Percentiles rank a stretch among this genome's conserved stretches.
phyloP scores from a whole-genome alignment of 2,113 vertebrate species.

The Sphaerodactylus townsendi region DNA sequence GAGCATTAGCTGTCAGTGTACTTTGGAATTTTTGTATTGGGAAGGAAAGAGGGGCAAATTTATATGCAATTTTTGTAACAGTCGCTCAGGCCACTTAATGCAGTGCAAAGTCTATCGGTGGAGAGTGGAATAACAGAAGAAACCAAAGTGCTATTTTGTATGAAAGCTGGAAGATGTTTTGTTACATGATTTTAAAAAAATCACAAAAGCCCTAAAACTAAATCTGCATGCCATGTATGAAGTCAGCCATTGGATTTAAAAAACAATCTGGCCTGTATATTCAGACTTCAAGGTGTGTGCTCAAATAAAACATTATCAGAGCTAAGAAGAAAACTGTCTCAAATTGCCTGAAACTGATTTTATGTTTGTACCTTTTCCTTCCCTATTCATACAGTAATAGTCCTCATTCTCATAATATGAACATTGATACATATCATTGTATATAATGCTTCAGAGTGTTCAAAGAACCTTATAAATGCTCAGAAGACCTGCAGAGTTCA shows the following conservation, averaged over 20 bases:
- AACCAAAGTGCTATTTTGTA: slow-evolving; percentile 49
- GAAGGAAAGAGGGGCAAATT: slow-evolving; percentile 4
- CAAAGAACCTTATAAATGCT: background rate
- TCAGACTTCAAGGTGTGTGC: slow-evolving; percentile 36
- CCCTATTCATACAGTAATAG: background rate
- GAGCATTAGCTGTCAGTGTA: slow-evolving; percentile 83
- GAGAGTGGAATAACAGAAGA: background rate
- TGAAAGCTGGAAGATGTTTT: slow-evolving; percentile 57
- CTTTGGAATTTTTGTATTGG: slow-evolving; percentile 66
- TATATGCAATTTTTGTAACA: slow-evolving; percentile 52
- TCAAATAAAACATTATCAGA: slow-evolving; percentile 63
- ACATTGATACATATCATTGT: background rate
- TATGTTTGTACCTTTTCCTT: background rate
- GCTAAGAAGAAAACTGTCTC: slow-evolving; percentile 63
- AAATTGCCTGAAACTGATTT: slow-evolving; percentile 43
- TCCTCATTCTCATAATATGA: fast-evolving
- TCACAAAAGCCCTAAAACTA: background rate
- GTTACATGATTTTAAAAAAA: slow-evolving; percentile 35
- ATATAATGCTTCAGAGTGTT: background rate
- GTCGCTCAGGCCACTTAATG: slow-evolving; percentile 17
- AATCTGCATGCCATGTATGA: slow-evolving; percentile 42
- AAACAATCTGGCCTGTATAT: slow-evolving; percentile 51
- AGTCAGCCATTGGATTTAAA: slow-evolving; percentile 44
- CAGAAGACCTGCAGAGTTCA: background rate
- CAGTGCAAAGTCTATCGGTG: slow-evolving; percentile 27